Percentiles rank a stretch among this genome's conserved stretches.
Evolutionary conservation across 1,140 invertebrate species (phyloP).

Genomic region (Idris sp.): DNA sequence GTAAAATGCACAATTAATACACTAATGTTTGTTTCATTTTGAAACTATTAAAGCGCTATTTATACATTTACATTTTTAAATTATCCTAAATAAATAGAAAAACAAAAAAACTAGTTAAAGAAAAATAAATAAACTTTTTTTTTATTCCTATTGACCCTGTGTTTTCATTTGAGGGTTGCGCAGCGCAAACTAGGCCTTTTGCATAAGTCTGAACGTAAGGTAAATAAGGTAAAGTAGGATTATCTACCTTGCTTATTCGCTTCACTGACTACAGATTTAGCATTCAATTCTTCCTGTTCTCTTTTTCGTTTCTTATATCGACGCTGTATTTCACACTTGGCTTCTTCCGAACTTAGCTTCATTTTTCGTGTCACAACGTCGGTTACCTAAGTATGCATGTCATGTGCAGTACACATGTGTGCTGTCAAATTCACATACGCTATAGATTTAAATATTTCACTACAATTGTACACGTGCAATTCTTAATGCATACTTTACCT

Average conservation of each 20-base stretch:
- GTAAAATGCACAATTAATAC: too few species aligned
- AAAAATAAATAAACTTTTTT: slow-evolving; percentile 17
- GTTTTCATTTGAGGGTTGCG: slow-evolving; percentile 26
- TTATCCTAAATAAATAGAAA: too few species aligned
- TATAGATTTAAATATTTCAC: slow-evolving; percentile 38
- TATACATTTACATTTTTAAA: too few species aligned
- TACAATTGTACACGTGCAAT: slow-evolving; percentile 21
- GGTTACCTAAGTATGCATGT: slow-evolving; percentile 39
- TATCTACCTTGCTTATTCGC: slow-evolving; percentile 48
- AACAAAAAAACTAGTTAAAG: slow-evolving; percentile 8
- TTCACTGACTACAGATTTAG: slow-evolving; percentile 55
- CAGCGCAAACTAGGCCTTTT: slow-evolving; percentile 44
- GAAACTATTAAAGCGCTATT: too few species aligned
- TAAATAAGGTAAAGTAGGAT: slow-evolving; percentile 58
- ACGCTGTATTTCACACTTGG: slow-evolving; percentile 48
- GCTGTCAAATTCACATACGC: slow-evolving; percentile 40
- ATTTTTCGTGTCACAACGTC: slow-evolving; percentile 50
- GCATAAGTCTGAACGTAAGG: slow-evolving; percentile 50
- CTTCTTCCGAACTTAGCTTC: slow-evolving; percentile 42
- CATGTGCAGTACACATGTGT: slow-evolving; percentile 26
- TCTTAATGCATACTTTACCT: slow-evolving; percentile 52
- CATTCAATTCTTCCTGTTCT: slow-evolving; percentile 38
- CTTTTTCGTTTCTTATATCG: slow-evolving; percentile 39
- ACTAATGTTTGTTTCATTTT: too few species aligned
- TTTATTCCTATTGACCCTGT: slow-evolving; percentile 25